phyloP scores from a whole-genome alignment of 1,140 invertebrate species.

The Chironomus tepperi region DNA sequence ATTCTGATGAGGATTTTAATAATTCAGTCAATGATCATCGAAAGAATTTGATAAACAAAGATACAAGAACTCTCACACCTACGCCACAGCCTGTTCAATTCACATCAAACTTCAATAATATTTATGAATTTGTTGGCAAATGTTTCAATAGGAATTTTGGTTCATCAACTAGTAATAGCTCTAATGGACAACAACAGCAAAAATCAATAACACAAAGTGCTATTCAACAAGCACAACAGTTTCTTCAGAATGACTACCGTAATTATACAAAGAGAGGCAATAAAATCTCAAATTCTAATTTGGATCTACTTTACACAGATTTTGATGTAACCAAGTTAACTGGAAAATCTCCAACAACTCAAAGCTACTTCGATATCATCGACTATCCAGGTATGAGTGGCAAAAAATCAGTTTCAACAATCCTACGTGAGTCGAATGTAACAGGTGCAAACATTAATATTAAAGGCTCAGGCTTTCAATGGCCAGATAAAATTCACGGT shows the following conservation, averaged over 20 bases:
- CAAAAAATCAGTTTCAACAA: background rate
- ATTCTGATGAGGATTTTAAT: slow-evolving; percentile 10
- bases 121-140: slow-evolving; percentile 19
- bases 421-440: background rate
- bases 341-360: slow-evolving; percentile 41
- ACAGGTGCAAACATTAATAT: slow-evolving; percentile 25
- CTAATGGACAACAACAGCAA: background rate
- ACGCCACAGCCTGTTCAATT: background rate
- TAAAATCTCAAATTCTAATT: slow-evolving; percentile 28
- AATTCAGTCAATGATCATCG: background rate
- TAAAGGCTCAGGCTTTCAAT: slow-evolving; percentile 34
- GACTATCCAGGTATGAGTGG: slow-evolving; percentile 15
- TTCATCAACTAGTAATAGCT: slow-evolving; percentile 22
- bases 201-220: background rate
- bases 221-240: background rate
- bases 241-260: slow-evolving; percentile 25
- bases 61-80: background rate
- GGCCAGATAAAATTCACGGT: slow-evolving; percentile 40
- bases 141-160: slow-evolving; percentile 24
- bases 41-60: background rate
- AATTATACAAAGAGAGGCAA: slow-evolving; percentile 24
- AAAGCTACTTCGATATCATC: slow-evolving; percentile 31
- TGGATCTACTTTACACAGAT: slow-evolving; percentile 31
- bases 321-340: slow-evolving; percentile 40
- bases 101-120: slow-evolving; percentile 4